Conservation (phyloP, 1,140 invertebrate genomes). For the Agrypnia vestita region DNA sequence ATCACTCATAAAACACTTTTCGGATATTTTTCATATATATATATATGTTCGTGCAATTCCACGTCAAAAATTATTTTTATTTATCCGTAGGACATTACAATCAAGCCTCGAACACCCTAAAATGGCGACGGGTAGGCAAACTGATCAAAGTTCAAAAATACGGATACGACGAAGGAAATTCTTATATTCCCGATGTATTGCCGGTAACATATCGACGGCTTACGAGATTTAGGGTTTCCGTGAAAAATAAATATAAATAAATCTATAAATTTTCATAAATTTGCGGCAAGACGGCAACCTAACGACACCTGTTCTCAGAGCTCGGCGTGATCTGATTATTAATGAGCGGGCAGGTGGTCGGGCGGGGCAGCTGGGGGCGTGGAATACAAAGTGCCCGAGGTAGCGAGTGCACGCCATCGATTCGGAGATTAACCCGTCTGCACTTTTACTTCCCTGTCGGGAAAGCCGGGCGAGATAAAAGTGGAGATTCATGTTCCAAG, state of each 20-base stretch:
- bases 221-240: not conserved
- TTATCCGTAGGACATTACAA: not conserved
- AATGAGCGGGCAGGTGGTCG: constrained; percentile 26
- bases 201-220: not conserved
- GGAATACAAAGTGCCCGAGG: not conserved
- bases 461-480: too few species aligned
- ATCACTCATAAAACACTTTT: too few species aligned
- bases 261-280: constrained; percentile 20
- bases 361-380: not conserved
- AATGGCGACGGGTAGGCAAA: not conserved
- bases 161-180: too few species aligned
- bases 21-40: too few species aligned
- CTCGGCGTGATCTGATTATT: constrained; percentile 52
- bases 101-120: not conserved
- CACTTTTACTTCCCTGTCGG: not conserved
- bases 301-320: constrained; percentile 42
- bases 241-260: constrained; percentile 4
- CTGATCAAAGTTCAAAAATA: not conserved
- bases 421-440: not conserved
- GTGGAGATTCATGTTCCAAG: too few species aligned
- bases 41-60: too few species aligned
- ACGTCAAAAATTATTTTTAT: too few species aligned
- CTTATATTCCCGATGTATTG: not conserved
- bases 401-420: not conserved
- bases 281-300: not conserved